These are phyloP conservation scores for Salarias fasciatus DNA, from an alignment of 2,797 vertebrate species.

Conservation along the genomic window DNA sequence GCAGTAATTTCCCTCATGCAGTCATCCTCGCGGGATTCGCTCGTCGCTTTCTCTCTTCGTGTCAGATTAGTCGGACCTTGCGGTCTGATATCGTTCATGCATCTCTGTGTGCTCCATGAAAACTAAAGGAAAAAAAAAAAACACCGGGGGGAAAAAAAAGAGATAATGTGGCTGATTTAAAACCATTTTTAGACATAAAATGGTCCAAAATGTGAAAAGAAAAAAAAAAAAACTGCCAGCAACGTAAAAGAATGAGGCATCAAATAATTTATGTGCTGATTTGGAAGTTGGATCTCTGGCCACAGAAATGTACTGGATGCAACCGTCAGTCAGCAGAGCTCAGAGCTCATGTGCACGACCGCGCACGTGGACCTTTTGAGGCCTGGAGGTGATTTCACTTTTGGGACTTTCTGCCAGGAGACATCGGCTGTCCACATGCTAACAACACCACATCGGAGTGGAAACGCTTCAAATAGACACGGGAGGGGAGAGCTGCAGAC, in stretches of 20 bases:
- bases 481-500: conserved; percentile 6
- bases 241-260: conserved; percentile 72
- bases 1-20: conserved; percentile 69
- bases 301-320: conserved; percentile 52
- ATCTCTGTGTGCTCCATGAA: conserved; percentile 61
- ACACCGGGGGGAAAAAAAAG: conserved; percentile 48
- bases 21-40: conserved; percentile 24
- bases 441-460: conserved; percentile 13
- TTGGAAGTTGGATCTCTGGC: conserved; percentile 76
- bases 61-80: conserved; percentile 23
- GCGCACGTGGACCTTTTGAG: conserved; percentile 4
- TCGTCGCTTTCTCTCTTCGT: conserved; percentile 11
- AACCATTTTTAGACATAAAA: conserved; percentile 77
- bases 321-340: conserved; percentile 2
- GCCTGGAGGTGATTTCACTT: background rate
- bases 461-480: conserved; percentile 17
- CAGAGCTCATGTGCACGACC: conserved; percentile 12
- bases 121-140: conserved; percentile 70
- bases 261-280: conserved; percentile 76
- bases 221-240: conserved; percentile 48
- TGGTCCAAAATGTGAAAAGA: conserved; percentile 64
- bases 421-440: conserved; percentile 11
- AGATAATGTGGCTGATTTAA: conserved; percentile 67
- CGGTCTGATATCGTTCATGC: conserved; percentile 53
- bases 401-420: conserved; percentile 9